Base-by-base conservation (phyloP, 2,888 invertebrate species). In the Buathra laborator region DNA sequence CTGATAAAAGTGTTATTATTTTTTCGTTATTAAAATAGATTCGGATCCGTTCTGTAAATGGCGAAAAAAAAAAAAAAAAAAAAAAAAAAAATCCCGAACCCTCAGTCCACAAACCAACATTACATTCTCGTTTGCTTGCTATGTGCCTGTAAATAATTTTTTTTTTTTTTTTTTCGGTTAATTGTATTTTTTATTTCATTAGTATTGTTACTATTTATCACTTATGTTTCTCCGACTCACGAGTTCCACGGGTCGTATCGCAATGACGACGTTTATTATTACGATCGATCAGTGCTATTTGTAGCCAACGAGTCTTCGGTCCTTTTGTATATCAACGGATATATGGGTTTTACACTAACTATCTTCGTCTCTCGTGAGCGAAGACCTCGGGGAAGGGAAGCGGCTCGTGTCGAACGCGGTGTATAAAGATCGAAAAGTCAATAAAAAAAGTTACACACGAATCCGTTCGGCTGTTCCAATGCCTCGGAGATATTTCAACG, bases 241-340 rank as follows among this genome's bases (percentile, higher is more conserved):
- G 43, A 44, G 56, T 64, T 71, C 29, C n/a, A 68, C 59, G 44
- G 67, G 48, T 78, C 48, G 77, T 62, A 78, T 78, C 68, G 72
- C 66, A 77, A 37, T 32, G 37, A 59, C 46, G 37, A 59, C 48
- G 56, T 37, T 66, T 37, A 2, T 62, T 62, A 4, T 32, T 32
- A 62, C 62, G 78, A 83, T 83, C 83, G 83, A 83, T 83, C 53
- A 29, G 67, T 44, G 72, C 83, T 78, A 83, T 83, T 83, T 83
- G 78, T 78, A 68, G 72, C 67, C 62, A 43, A 29, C 16, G 37
- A 64, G 64, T 64, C 74, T 48, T n/a, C 16, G 19, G n/a, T 48
- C 32, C 37, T 75, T 64, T 48, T 24, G 48, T 37, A 29, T 29
- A 48, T 64, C 9, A 44, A 62, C 72, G 62, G 48, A n/a, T 48